These are phyloP conservation scores for Porites divaricata DNA, from an alignment of 92 coral and sea anemone genomes.

Conservation along the genomic window DNA sequence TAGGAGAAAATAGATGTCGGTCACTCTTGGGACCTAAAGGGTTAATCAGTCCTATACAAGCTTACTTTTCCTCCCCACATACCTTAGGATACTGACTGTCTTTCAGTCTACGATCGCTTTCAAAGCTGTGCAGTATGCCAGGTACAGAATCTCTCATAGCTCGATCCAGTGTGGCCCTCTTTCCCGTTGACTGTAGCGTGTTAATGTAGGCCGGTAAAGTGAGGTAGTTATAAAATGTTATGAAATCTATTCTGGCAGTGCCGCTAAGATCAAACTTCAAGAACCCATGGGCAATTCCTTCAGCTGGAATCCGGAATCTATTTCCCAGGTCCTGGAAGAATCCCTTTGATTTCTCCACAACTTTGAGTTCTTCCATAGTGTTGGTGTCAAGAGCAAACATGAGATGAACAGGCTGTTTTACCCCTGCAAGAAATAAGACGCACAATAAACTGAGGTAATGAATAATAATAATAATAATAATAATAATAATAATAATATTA, in stretches of 20 bases:
- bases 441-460: neutral
- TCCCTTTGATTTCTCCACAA: constrained; percentile 63
- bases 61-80: neutral
- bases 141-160: constrained; percentile 84
- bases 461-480: too few species aligned
- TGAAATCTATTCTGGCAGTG: constrained; percentile 61
- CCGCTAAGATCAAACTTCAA: constrained; percentile 73
- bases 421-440: constrained; percentile 42
- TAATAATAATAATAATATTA: too few species aligned
- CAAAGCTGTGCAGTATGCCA: constrained; percentile 59
- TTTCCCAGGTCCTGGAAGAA: constrained; percentile 84
- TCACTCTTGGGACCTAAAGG: too few species aligned
- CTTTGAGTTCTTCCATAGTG: constrained; percentile 57
- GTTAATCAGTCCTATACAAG: too few species aligned
- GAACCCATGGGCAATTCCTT: constrained; percentile 78
- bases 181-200: constrained; percentile 70
- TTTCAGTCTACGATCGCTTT: constrained; percentile 57
- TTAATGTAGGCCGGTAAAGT: constrained; percentile 73
- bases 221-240: constrained; percentile 63
- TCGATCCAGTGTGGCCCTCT: constrained; percentile 70
- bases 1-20: too few species aligned
- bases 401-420: constrained; percentile 83
- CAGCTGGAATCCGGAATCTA: constrained; percentile 79
- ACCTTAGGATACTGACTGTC: constrained; percentile 79
- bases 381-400: constrained; percentile 83